Percentiles rank a stretch among this genome's conserved stretches.
Evolutionary conservation across 2,888 invertebrate species (phyloP).

Genomic region (Eilema griseolum): DNA sequence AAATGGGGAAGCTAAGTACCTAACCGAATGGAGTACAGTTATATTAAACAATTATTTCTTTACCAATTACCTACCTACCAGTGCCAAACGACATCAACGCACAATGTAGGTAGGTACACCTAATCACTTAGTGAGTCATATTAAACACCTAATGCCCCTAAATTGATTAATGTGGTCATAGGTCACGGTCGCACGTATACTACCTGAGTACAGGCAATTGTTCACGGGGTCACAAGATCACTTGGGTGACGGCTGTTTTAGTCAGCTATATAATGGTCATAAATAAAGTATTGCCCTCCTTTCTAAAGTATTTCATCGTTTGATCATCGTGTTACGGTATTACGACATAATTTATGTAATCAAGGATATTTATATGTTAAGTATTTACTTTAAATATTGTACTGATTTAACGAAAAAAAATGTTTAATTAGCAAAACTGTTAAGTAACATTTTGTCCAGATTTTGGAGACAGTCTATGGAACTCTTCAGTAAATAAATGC

Average conservation of each 20-base stretch:
- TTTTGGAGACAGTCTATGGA: too few relatives aligned
- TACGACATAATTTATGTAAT: conserved; percentile 10
- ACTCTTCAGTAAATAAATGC: too few relatives aligned
- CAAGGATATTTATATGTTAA: background rate
- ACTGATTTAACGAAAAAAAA: too few relatives aligned
- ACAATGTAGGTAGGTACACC: background rate
- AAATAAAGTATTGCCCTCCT: conserved; percentile 20
- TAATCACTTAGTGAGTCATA: background rate
- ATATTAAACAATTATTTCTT: background rate
- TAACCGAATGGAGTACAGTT: too few relatives aligned
- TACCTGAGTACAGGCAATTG: background rate
- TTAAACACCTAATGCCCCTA: background rate
- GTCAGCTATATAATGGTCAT: conserved; percentile 7
- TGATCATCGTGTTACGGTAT: conserved; percentile 15
- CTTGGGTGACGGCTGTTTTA: conserved; percentile 13
- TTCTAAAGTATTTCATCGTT: conserved; percentile 17
- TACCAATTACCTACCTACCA: background rate
- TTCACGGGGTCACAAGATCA: conserved; percentile 10
- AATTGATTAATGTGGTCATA: conserved; percentile 8
- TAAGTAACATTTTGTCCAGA: too few relatives aligned
- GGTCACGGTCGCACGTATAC: conserved; percentile 13
- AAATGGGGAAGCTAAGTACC: too few relatives aligned
- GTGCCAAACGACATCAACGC: background rate
- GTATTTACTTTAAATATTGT: background rate
- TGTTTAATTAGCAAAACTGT: too few relatives aligned